Evolutionary conservation across 2,113 vertebrate genomes (phyloP).

Genomic region (Strix aluco): DNA sequence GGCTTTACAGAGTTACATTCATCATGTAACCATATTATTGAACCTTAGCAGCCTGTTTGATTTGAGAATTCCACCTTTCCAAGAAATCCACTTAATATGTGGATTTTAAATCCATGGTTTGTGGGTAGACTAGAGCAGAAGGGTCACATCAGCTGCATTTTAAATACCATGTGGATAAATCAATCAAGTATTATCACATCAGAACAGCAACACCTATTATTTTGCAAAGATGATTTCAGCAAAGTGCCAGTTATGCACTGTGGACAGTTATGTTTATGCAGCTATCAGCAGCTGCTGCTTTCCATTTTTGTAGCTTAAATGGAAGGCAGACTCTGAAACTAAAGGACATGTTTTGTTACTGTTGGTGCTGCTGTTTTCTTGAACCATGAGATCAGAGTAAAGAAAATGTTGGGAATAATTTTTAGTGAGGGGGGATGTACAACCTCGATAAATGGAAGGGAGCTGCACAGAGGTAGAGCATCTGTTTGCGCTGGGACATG

Average conservation of each 20-base stretch:
- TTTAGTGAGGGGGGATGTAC: not conserved
- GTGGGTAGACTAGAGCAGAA: not conserved
- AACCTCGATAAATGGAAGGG: not conserved
- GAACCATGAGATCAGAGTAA: not conserved
- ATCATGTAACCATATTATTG: not conserved
- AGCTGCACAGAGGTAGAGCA: not conserved
- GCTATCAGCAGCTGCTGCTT: slow-evolving; percentile 8
- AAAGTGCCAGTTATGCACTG: not conserved
- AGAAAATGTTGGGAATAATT: not conserved
- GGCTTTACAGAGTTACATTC: not conserved
- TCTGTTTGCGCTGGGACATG: not conserved
- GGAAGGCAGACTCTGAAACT: not conserved
- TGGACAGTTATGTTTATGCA: not conserved
- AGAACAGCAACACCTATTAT: slow-evolving; percentile 20
- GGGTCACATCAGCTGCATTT: not conserved
- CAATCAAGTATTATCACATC: slow-evolving; percentile 15
- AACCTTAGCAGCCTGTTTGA: not conserved
- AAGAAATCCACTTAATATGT: not conserved
- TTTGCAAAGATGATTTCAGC: not conserved
- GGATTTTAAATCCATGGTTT: not conserved
- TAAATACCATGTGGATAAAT: slow-evolving; percentile 21
- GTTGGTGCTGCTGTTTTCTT: not conserved
- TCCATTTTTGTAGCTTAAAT: not conserved
- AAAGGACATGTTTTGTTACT: not conserved
- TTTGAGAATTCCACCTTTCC: slow-evolving; percentile 24